Conservation (phyloP, 2,113 vertebrate species). For the Alectura lathami region DNA sequence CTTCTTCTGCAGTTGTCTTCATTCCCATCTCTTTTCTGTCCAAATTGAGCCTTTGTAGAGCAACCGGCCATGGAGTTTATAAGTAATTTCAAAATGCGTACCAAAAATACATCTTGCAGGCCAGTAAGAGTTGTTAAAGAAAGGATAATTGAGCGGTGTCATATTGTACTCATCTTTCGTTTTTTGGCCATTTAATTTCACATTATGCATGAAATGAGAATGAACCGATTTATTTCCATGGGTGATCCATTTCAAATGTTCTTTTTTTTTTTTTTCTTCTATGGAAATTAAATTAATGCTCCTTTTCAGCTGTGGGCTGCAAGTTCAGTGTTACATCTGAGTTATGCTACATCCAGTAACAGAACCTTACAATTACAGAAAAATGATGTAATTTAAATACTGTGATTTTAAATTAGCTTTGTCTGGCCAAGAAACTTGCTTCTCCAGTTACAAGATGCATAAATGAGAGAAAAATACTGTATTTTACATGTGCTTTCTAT, state of each 20-base stretch:
- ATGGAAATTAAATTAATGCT: background rate
- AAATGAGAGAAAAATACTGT: background rate
- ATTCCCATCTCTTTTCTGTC: background rate
- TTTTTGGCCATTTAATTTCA: slow-evolving; percentile 8
- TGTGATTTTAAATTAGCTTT: background rate
- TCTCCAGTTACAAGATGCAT: background rate
- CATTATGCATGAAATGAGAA: background rate
- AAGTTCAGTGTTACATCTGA: background rate
- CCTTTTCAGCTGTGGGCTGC: background rate
- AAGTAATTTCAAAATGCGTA: background rate
- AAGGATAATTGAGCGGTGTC: background rate
- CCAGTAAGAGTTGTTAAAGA: background rate
- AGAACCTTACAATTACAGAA: background rate
- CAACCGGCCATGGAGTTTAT: background rate
- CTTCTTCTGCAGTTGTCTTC: background rate
- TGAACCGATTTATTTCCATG: fast-evolving
- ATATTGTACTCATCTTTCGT: background rate
- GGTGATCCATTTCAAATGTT: background rate
- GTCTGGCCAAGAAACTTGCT: background rate
- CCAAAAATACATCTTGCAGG: background rate
- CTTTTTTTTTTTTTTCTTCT: background rate
- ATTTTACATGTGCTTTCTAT: background rate
- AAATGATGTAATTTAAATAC: background rate
- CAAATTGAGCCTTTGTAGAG: background rate
- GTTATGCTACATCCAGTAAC: background rate